These are phyloP conservation scores for Pomatorhinus ruficollis DNA, from an alignment of 2,113 vertebrate species.

Conservation along the genomic window DNA sequence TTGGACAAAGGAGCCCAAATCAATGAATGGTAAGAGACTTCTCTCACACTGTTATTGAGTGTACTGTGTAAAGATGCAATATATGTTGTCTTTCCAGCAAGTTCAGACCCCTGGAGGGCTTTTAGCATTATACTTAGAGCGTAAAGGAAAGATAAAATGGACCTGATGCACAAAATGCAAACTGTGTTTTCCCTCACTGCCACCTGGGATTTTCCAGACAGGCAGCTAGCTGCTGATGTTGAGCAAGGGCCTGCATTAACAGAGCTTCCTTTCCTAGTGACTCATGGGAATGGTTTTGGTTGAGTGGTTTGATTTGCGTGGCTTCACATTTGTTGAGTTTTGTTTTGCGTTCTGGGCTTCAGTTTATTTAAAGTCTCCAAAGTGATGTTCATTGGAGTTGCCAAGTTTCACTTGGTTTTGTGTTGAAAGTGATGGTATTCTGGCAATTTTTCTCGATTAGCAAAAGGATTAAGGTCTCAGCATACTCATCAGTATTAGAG, in stretches of 20 bases:
- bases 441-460: neutral
- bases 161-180: neutral
- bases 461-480: constrained; percentile 41
- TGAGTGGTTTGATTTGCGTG: constrained; percentile 36
- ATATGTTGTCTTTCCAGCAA: neutral
- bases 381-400: neutral
- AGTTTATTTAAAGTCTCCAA: constrained; percentile 35
- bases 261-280: neutral
- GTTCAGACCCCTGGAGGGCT: neutral
- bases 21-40: neutral
- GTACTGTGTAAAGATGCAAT: neutral
- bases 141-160: neutral
- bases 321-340: neutral
- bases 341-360: neutral
- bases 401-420: constrained; percentile 34
- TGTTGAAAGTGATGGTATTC: constrained; percentile 1
- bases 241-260: neutral
- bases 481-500: constrained; percentile 7
- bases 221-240: neutral
- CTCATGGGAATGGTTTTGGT: constrained; percentile 3
- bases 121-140: neutral
- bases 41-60: neutral
- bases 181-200: neutral
- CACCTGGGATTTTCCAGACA: neutral
- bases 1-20: neutral